These are phyloP conservation scores for Pasiphila rectangulata DNA, from an alignment of 2,888 invertebrate genomes.

Conservation along the genomic window DNA sequence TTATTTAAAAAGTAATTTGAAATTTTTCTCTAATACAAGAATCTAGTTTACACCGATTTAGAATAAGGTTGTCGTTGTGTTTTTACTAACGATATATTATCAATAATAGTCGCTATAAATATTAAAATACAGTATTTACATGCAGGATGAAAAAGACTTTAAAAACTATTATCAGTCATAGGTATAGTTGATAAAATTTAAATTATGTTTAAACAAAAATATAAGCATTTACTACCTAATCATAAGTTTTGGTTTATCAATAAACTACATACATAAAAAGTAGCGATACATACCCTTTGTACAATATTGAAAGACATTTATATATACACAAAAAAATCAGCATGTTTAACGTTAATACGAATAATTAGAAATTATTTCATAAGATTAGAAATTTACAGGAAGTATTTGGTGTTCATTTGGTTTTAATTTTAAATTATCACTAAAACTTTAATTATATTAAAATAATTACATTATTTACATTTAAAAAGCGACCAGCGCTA, in stretches of 20 bases:
- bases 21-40: slow-evolving; percentile 38
- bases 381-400: slow-evolving; percentile 69
- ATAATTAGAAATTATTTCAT: slow-evolving; percentile 53
- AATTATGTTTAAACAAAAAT: slow-evolving; percentile 30
- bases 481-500: slow-evolving; percentile 61
- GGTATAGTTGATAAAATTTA: slow-evolving; percentile 47
- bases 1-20: slow-evolving; percentile 32
- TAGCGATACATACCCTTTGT: slow-evolving; percentile 26
- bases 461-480: slow-evolving; percentile 45
- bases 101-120: slow-evolving; percentile 41
- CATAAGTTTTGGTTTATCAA: slow-evolving; percentile 37
- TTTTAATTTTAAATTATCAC: slow-evolving; percentile 47
- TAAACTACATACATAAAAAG: slow-evolving; percentile 27
- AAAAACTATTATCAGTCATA: slow-evolving; percentile 73
- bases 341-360: slow-evolving; percentile 25
- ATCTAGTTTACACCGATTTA: slow-evolving; percentile 71
- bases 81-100: slow-evolving; percentile 48
- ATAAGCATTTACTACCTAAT: slow-evolving; percentile 33
- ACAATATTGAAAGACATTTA: slow-evolving; percentile 33
- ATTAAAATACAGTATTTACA: slow-evolving; percentile 50
- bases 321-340: slow-evolving; percentile 35
- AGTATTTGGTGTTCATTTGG: slow-evolving; percentile 70
- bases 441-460: slow-evolving; percentile 22
- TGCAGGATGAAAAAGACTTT: slow-evolving; percentile 51
- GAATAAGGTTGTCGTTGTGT: slow-evolving; percentile 79